Conservation (phyloP, 1,140 invertebrate species). For the Aphelinus certus region DNA sequence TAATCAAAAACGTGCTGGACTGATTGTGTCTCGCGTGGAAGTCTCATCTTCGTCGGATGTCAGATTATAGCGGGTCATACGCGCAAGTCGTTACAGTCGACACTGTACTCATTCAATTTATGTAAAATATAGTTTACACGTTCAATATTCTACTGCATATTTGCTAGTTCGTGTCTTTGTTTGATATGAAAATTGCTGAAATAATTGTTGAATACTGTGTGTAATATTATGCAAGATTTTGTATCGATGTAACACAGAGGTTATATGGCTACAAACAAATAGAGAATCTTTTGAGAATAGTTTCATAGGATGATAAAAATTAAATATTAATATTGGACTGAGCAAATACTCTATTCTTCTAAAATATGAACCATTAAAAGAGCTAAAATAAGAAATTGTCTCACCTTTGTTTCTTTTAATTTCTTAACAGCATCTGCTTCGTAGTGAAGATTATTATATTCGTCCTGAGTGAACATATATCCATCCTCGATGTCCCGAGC, state of each 20-base stretch:
- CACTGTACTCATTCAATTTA: not conserved
- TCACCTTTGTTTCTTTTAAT: conserved; percentile 69
- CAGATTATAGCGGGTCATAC: too few relatives aligned
- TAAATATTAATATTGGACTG: too few relatives aligned
- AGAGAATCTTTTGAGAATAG: too few relatives aligned
- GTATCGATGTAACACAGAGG: too few relatives aligned
- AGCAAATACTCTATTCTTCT: too few relatives aligned
- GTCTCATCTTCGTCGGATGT: not conserved
- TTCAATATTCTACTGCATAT: too few relatives aligned
- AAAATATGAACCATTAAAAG: too few relatives aligned
- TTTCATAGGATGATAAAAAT: too few relatives aligned
- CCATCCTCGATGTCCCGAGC: conserved; percentile 62
- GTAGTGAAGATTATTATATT: conserved; percentile 69
- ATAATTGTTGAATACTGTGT: not conserved
- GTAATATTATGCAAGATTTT: too few relatives aligned
- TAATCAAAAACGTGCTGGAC: conserved; percentile 25
- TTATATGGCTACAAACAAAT: too few relatives aligned
- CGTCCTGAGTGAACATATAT: conserved; percentile 67
- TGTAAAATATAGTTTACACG: not conserved
- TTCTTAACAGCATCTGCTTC: conserved; percentile 71
- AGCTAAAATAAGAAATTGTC: too few relatives aligned
- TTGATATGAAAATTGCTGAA: not conserved
- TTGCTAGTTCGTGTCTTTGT: not conserved
- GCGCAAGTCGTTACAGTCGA: not conserved
- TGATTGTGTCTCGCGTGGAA: conserved; percentile 24